phyloP scores from a whole-genome alignment of 2,113 vertebrate genomes.

The Anser brachyrhynchus region DNA sequence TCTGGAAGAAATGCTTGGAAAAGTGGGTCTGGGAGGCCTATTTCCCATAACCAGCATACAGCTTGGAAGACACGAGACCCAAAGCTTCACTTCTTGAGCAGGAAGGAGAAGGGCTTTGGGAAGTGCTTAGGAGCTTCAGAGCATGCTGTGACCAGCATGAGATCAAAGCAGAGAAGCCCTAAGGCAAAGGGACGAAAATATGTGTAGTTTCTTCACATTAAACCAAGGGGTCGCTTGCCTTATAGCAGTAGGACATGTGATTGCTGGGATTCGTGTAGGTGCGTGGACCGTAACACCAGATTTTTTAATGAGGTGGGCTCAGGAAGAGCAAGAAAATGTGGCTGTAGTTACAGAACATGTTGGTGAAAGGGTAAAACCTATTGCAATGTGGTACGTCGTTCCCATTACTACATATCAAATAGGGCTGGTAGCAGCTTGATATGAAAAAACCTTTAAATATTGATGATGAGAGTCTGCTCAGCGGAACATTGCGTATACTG shows the following conservation, averaged over 20 bases:
- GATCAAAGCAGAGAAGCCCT: neutral
- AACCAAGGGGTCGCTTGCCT: neutral
- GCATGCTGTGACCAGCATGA: rapidly evolving
- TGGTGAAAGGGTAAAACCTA: neutral
- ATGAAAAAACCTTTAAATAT: neutral
- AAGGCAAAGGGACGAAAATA: neutral
- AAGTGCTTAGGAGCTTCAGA: neutral
- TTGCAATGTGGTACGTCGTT: neutral
- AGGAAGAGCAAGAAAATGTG: neutral
- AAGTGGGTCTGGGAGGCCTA: neutral
- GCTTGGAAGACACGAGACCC: neutral
- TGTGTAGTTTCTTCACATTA: neutral
- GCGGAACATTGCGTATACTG: neutral
- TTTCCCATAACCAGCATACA: neutral
- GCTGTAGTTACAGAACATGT: neutral
- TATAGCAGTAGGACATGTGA: neutral
- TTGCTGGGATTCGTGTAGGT: neutral
- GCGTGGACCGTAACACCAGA: neutral
- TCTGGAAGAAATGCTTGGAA: neutral
- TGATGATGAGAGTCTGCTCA: conserved; percentile 32
- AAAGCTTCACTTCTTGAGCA: neutral
- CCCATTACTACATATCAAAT: neutral
- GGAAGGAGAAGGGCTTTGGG: neutral
- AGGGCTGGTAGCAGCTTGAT: neutral
- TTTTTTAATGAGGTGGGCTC: neutral